Evolutionary conservation across 2,113 vertebrate species (phyloP), one percentile per base, ranked within the genome.

Genomic region (Myiozetetes cayanensis): DNA sequence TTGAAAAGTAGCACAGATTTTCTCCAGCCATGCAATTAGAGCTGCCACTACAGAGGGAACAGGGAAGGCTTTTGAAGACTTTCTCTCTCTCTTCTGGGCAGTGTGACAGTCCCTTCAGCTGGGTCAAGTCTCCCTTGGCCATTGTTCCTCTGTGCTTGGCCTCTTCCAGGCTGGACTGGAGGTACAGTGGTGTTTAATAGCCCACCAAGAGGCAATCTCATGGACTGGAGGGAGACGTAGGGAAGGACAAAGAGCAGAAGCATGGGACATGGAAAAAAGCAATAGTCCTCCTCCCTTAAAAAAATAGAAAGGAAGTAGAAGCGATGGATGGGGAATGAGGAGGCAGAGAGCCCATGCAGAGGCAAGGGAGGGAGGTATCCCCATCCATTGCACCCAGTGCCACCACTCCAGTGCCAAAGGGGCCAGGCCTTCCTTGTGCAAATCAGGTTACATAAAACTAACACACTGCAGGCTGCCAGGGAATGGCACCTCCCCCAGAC

Each of bases 21-120:
- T 53, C 24, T 77, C 59, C 65, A 81, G 22, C 18, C 31, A 14
- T 9, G 31, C 46, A 55, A 35, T 55, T 25, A 41, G 61, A 84
- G 35, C 28, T 63, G 44, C n/a, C 27, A 22, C 2, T 4, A 30
- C 20, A 82, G 47, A 63, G 13, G n/a, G 39, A 35, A 49, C 10
- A 44, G 44, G 30, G 49, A 59, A 73, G 10, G 28, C 8, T n/a
- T 86, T 12, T 33, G 35, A 85, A 63, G 71, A 33, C 16, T 17
- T 43, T 16, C 17, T 66, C 6, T 52, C 6, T 52, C 14, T 71
- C 23, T 23, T 65, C 27, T 19, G 50, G 43, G 44, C n/a, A 74
- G 44, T 0, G 3, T 31, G 43, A 37, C 43, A 43, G 10, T 17
- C 37, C 46, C 19, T 73, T 82, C 2, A 0, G 14, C n/a, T 0